Evolutionary conservation across 2,888 invertebrate genomes (phyloP).

Genomic region (Allophyes oxyacanthae): DNA sequence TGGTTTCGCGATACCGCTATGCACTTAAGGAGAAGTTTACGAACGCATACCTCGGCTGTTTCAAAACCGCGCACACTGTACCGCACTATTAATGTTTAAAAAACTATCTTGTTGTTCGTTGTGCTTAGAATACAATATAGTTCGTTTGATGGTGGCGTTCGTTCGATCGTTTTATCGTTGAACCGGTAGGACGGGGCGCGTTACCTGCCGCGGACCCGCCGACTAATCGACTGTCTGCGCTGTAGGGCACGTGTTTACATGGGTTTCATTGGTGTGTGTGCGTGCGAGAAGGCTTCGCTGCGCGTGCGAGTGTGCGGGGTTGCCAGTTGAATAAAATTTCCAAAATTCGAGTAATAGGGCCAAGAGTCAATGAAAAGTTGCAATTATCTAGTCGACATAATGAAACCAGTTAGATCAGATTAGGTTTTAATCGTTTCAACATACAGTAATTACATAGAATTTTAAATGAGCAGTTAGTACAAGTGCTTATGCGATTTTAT

Average conservation of each 20-base stretch:
- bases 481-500: too few relatives aligned
- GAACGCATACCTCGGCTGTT: constrained; percentile 59
- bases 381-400: not conserved
- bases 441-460: too few relatives aligned
- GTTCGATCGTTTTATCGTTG: constrained; percentile 86
- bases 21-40: constrained; percentile 65
- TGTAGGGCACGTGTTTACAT: constrained; percentile 68
- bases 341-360: constrained; percentile 11
- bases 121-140: constrained; percentile 62
- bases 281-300: constrained; percentile 72
- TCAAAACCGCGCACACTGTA: constrained; percentile 58
- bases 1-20: constrained; percentile 80
- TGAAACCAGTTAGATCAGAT: not conserved
- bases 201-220: constrained; percentile 79
- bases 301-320: constrained; percentile 70
- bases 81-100: constrained; percentile 54
- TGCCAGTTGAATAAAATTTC: constrained; percentile 54
- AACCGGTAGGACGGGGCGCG: constrained; percentile 77
- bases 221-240: constrained; percentile 71
- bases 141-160: constrained; percentile 77
- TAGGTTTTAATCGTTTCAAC: too few relatives aligned
- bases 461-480: too few relatives aligned
- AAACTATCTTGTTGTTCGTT: constrained; percentile 53
- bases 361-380: not conserved
- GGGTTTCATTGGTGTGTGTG: constrained; percentile 61